Percentiles rank a stretch among this genome's conserved stretches.
These are phyloP conservation scores for Ferdinandea cuprea DNA, from an alignment of 2,888 invertebrate genomes.

Conservation along the genomic window DNA sequence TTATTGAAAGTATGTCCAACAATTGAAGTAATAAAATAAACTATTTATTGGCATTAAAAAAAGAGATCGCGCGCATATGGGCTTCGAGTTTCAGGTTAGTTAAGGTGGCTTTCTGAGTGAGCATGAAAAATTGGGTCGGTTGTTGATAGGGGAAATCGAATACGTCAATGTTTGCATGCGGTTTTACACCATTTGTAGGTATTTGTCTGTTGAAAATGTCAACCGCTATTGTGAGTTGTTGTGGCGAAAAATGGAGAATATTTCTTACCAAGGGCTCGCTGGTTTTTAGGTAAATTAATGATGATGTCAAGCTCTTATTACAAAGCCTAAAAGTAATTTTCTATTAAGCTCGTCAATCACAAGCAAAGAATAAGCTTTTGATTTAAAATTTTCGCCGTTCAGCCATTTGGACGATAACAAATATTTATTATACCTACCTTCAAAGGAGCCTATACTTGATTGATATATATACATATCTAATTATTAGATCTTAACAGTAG, in stretches of 20 bases:
- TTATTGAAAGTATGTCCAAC: constrained; percentile 29
- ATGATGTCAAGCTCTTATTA: too few species aligned
- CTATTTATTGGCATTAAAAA: constrained; percentile 17
- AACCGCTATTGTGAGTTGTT: neutral
- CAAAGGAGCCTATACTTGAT: too few species aligned
- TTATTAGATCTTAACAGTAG: too few species aligned
- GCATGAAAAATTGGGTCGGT: constrained; percentile 44
- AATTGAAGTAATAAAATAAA: constrained; percentile 15
- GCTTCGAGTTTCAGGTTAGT: constrained; percentile 41
- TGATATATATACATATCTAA: too few species aligned
- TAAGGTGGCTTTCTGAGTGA: constrained; percentile 3
- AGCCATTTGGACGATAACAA: too few species aligned
- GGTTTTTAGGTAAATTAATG: too few species aligned
- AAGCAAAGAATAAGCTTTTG: too few species aligned
- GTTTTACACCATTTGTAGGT: constrained; percentile 24
- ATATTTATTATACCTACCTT: too few species aligned
- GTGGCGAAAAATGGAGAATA: constrained; percentile 1
- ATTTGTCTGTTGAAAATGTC: constrained; percentile 37
- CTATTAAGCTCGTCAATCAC: too few species aligned
- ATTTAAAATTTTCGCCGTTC: too few species aligned
- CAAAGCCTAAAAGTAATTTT: too few species aligned
- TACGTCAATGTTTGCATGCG: constrained; percentile 34
- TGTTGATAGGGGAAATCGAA: constrained; percentile 29
- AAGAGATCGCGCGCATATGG: constrained; percentile 1
- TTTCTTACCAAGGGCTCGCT: neutral